A percentile compares a stretch with the other conserved stretches of the same genome.
Evolutionary conservation across 2,888 invertebrate genomes (phyloP).

Genomic region (Chromoteleia sp.): DNA sequence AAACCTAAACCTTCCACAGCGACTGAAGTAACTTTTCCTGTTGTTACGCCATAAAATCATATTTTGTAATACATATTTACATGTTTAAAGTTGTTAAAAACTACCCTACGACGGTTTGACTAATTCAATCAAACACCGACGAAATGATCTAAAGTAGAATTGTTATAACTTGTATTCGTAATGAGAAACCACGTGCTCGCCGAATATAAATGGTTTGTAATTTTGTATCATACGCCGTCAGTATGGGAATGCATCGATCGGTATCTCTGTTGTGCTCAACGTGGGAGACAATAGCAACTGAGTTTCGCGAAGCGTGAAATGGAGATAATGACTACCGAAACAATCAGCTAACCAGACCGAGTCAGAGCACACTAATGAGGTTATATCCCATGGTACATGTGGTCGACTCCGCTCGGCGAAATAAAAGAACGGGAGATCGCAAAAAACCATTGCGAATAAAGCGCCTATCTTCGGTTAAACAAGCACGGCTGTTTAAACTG

Average conservation of each 20-base stretch:
- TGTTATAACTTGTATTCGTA: slow-evolving; percentile 34
- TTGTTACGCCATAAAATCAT: no score
- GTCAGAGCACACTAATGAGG: slow-evolving; percentile 80
- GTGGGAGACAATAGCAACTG: slow-evolving; percentile 77
- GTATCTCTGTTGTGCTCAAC: slow-evolving; percentile 64
- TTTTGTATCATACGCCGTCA: slow-evolving; percentile 61
- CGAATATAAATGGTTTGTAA: slow-evolving; percentile 57
- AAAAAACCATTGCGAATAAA: slow-evolving; percentile 56
- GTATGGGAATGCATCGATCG: slow-evolving; percentile 66
- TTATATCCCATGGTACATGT: slow-evolving; percentile 69
- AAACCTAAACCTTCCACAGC: no score
- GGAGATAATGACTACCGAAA: slow-evolving; percentile 82
- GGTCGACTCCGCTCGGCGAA: slow-evolving; percentile 36
- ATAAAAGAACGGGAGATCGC: slow-evolving; percentile 26
- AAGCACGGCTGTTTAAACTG: slow-evolving; percentile 1
- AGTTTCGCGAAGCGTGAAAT: slow-evolving; percentile 80
- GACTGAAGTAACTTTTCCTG: no score
- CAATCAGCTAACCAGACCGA: slow-evolving; percentile 82
- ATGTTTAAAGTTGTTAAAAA: no score
- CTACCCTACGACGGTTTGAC: not conserved
- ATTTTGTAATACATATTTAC: no score
- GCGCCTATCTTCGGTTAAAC: slow-evolving; percentile 46
- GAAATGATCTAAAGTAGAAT: slow-evolving; percentile 19
- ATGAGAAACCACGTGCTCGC: slow-evolving; percentile 47
- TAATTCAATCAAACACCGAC: not conserved